Base-by-base conservation (phyloP, 2,888 invertebrate genomes). In the Diarsia mendica region DNA sequence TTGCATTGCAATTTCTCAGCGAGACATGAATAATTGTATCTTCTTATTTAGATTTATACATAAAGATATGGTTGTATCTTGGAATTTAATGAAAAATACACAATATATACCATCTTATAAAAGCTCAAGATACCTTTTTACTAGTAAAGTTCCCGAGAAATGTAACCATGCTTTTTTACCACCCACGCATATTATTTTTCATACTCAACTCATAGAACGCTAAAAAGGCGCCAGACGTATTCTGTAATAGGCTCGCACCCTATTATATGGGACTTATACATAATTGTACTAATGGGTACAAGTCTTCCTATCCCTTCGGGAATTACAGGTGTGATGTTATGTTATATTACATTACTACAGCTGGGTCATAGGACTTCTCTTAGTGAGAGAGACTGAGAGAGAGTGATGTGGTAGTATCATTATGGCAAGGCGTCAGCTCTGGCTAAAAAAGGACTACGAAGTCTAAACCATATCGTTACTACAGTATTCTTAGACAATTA, bases 21-120 rank as follows among this genome's bases (percentile, higher is more conserved):
- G 60, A 10, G 69, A 73, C 55, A 64, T 64, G 78, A 78, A 80
- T 86, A 83, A 76, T 74, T 86, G 66, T 63, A 65, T 76, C 39
- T 69, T 46, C 51, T 73, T 60, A 83, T 75, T 75, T 85, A 68
- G 39, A 77, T 77, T 53, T 60, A 73, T 10, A 78, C 20, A 51
- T 51, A 53, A 69, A 73, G 71, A 49, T 72, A 72, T 66, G n/a
- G 33, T 10, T 44, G 11, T 69, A 18, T 64, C 23, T 55, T 20
- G 9, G 8, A 55, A 55, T 61, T 18, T 20, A 55, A 49, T 44
- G 13, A 11, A 64, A 60, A 39, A 13, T 9, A 11, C 13, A 20
- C 5, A 13, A 23, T n/a, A 53, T 20, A 0, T n/a, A 44, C 23
- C 44, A 23, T 23, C 70, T 18, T 46, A 11, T 46, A 44, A 1